Evolutionary conservation across 2,113 vertebrate genomes (phyloP), one percentile per base, ranked within the genome.

Genomic region (Eulemur rufifrons): DNA sequence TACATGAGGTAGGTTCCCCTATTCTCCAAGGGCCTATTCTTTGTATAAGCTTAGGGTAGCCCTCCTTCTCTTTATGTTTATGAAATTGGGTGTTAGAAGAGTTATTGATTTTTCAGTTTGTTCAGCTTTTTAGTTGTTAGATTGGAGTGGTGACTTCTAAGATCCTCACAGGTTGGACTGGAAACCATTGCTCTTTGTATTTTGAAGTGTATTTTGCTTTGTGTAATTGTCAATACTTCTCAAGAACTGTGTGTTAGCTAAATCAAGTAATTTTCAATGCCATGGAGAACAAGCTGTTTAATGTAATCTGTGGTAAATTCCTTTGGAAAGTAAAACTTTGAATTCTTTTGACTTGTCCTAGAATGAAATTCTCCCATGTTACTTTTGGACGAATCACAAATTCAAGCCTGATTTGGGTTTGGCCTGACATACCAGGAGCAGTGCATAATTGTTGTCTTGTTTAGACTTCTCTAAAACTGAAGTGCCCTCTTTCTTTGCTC

Each of bases 1-100:
- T 99, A 61, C 99, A 99, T 27, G 99, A 99, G 98, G 99, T 99
- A 98, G 97, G 98, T 85, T 3, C 7, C 34, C 0, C 5, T 17
- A 11, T 10, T 52, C 21, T 42, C 29, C 39, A 34, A 69, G 4
- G 25, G 10, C 2, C 15, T 89, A 25, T 86, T 66, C n/a, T 88
- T 64, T 82, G 9, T 54, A 27, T 85, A 0, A 23, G 29, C 8
- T 73, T 54, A 37, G 21, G 29, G 13, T 74, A 54, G 91, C 9
- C 11, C 10, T 77, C 2, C 5, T 95, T 97, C 8, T 37, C 10
- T 81, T 87, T 92, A 29, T 78, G 21, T 4, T 76, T 52, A 47
- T 80, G 54, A 91, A 47, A 37, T 78, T 69, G 76, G 23, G 5
- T 73, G 11, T 52, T 3, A 76, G 59, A 50, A 50, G 47, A 91